These are phyloP conservation scores for Andrena flavipes DNA, from an alignment of 2,888 invertebrate genomes.

Conservation along the genomic window DNA sequence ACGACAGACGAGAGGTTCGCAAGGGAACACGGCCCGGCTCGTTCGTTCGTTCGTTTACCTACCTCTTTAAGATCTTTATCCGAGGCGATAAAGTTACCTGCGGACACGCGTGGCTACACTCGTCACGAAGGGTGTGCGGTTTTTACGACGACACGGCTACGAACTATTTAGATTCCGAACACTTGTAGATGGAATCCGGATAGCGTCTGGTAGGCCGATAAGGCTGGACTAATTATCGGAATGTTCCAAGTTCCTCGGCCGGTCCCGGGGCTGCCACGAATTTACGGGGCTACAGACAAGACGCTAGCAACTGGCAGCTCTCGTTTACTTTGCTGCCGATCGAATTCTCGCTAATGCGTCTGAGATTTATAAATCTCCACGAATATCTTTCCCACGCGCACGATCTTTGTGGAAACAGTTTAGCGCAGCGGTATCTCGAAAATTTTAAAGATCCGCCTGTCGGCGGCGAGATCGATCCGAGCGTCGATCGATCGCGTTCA, in stretches of 20 bases:
- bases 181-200: constrained; percentile 73
- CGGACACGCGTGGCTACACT: constrained; percentile 68
- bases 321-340: neutral
- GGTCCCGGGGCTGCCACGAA: constrained; percentile 6
- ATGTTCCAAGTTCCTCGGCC: constrained; percentile 31
- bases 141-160: constrained; percentile 59
- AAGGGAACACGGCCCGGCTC: constrained; percentile 11
- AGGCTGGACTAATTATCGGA: constrained; percentile 66
- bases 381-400: neutral
- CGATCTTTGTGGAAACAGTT: neutral
- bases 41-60: constrained; percentile 36
- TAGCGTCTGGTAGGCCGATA: constrained; percentile 66
- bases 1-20: constrained; percentile 17
- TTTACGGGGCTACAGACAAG: neutral
- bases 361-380: neutral
- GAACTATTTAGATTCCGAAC: constrained; percentile 71
- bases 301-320: neutral
- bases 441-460: neutral
- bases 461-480: constrained; percentile 2
- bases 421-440: neutral
- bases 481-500: neutral
- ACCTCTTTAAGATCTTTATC: constrained; percentile 66
- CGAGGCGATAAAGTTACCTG: constrained; percentile 61
- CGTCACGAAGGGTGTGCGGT: constrained; percentile 60
- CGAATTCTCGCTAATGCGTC: neutral